Conservation (phyloP, 2,888 invertebrate genomes). For the Masnerella sp. region DNA sequence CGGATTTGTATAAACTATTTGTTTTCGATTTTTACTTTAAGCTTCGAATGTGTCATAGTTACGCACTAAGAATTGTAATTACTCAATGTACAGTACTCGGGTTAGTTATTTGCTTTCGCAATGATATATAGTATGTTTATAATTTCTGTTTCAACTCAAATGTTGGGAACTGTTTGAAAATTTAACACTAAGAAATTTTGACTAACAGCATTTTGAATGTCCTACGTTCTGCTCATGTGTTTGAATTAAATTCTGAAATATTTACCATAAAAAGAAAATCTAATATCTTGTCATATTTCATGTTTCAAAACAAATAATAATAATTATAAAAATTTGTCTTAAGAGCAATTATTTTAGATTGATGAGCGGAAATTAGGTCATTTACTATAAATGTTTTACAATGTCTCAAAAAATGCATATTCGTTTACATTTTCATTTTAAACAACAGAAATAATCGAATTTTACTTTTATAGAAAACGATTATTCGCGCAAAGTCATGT, state of each 20-base stretch:
- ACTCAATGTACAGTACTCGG: slow-evolving; percentile 18
- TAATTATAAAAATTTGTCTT: too few relatives aligned
- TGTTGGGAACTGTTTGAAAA: too few relatives aligned
- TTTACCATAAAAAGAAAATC: too few relatives aligned
- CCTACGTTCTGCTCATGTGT: too few relatives aligned
- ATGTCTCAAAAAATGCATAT: too few relatives aligned
- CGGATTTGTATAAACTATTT: slow-evolving; percentile 23
- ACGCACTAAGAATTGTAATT: slow-evolving; percentile 21
- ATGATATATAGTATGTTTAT: not conserved
- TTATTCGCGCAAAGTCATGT: slow-evolving; percentile 1
- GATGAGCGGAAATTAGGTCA: too few relatives aligned
- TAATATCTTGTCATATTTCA: too few relatives aligned
- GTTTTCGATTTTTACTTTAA: slow-evolving; percentile 8
- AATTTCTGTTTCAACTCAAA: not conserved
- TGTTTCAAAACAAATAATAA: too few relatives aligned
- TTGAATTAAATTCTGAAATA: too few relatives aligned
- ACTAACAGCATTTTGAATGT: not conserved
- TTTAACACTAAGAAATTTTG: not conserved
- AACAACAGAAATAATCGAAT: not conserved
- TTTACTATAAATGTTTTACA: too few relatives aligned
- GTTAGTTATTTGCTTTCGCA: slow-evolving; percentile 13
- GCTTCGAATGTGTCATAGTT: slow-evolving; percentile 14
- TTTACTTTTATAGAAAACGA: not conserved
- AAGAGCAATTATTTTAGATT: too few relatives aligned
- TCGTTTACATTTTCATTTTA: too few relatives aligned